Evolutionary conservation across 2,113 vertebrate genomes (phyloP), one percentile per base, ranked within the genome.

Genomic region (Tautogolabrus adspersus): DNA sequence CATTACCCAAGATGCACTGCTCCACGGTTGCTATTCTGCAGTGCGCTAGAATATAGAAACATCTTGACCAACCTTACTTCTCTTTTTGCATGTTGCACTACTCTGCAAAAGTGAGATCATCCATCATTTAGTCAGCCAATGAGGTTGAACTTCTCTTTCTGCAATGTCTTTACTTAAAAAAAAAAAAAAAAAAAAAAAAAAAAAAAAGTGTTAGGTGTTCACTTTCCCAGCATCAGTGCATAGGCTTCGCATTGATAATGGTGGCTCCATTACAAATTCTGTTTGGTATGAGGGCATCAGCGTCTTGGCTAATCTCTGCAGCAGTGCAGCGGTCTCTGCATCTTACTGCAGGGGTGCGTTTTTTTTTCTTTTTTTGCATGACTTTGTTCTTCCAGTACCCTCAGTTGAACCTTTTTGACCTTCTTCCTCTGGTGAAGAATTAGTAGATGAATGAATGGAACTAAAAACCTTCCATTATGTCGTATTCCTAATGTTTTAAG

Each of bases 41-140:
- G 69, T 92, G 90, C 84, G 78, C 87, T 88, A 82, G 85, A 90
- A 79, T 76, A 63, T 84, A 81, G 84, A 88, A 91, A 86, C 69
- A 70, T 88, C 84, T 90, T 83, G 77, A 87, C 77, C 86, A 77
- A 86, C 80, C 58, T 61, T 84, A 87, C 86, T 85, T 85, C 74
- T 84, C 77, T 87, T 82, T 6, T 82, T 79, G 69, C 76, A 22
- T 62, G 65, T 87, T 90, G 68, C 79, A 84, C 86, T 81, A 69
- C 78, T 89, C 77, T 66, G 70, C 42, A 47, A 82, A 68, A 79
- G 72, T 73, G 84, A 91, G 77, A 88, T 87, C 86, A 81, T 92
- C 83, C 83, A 92, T 91, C 84, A 89, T 88, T 82, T 70, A 81
- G 85, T 85, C 84, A 84, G 68, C 83, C 82, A 77, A 72, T 87